Percentiles rank a stretch among this genome's conserved stretches.
Evolutionary conservation across 2,888 invertebrate genomes (phyloP).

Genomic region (Bhutanitis thaidina): DNA sequence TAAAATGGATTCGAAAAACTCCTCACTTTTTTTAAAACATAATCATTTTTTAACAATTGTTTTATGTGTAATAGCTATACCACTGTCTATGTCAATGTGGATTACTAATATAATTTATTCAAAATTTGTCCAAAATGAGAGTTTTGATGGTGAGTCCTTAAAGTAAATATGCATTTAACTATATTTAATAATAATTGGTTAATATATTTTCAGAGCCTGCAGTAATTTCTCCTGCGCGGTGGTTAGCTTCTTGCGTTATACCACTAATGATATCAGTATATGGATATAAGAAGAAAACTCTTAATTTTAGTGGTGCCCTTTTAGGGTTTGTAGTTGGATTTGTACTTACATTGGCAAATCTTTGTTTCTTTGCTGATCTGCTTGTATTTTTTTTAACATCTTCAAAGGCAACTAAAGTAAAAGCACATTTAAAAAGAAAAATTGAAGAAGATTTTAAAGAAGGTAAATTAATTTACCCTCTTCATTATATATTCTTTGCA

Average conservation of each 20-base stretch:
- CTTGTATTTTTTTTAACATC: conserved; percentile 89
- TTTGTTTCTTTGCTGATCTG: conserved; percentile 86
- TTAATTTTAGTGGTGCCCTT: conserved; percentile 85
- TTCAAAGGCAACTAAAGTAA: conserved; percentile 90
- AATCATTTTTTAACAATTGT: conserved; percentile 79
- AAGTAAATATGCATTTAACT: neutral
- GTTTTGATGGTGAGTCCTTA: conserved; percentile 72
- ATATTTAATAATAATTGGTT: neutral
- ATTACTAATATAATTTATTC: conserved; percentile 84
- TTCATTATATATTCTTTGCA: too few relatives aligned
- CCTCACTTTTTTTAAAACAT: conserved; percentile 39
- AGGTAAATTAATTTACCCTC: conserved; percentile 64
- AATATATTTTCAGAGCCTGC: conserved; percentile 71
- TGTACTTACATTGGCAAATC: conserved; percentile 87
- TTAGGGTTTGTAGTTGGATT: conserved; percentile 87
- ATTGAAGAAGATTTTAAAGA: conserved; percentile 89
- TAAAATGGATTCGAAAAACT: too few relatives aligned
- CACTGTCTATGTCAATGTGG: conserved; percentile 89
- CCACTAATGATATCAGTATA: conserved; percentile 83
- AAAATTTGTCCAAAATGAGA: conserved; percentile 72
- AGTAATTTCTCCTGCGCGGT: conserved; percentile 82
- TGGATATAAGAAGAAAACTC: conserved; percentile 84
- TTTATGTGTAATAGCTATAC: conserved; percentile 84
- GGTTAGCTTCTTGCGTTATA: conserved; percentile 82
- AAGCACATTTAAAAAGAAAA: conserved; percentile 82